phyloP scores from a whole-genome alignment of 2,113 vertebrate species.

The Ancistrus triradiatus region DNA sequence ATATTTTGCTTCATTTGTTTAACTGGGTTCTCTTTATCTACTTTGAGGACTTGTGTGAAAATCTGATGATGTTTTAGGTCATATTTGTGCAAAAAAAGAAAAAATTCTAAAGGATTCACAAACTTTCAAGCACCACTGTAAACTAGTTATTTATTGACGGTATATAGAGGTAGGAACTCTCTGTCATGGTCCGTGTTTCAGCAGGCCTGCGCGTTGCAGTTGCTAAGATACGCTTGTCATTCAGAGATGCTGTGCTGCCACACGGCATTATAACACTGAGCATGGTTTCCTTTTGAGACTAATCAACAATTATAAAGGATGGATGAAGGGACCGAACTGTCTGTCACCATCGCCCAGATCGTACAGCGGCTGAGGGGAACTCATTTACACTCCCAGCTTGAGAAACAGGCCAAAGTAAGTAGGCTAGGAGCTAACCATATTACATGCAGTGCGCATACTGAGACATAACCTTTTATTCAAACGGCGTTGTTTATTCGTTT shows the following conservation, averaged over 20 bases:
- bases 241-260: slow-evolving; percentile 22
- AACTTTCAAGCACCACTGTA: neutral
- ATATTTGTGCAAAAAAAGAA: too few relatives aligned
- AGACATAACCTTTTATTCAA: neutral
- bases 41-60: too few relatives aligned
- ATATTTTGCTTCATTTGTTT: too few relatives aligned
- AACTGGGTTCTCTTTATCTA: too few relatives aligned
- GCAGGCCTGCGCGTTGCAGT: slow-evolving; percentile 39
- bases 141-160: too few relatives aligned
- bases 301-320: slow-evolving; percentile 50
- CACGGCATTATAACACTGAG: neutral
- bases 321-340: slow-evolving; percentile 78
- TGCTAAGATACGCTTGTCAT: slow-evolving; percentile 60
- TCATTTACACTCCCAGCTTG: slow-evolving; percentile 85
- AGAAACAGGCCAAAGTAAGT: slow-evolving; percentile 91
- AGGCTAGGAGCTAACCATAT: neutral
- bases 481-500: neutral
- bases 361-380: slow-evolving; percentile 84
- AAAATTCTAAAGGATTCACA: neutral
- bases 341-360: slow-evolving; percentile 80
- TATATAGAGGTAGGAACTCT: slow-evolving; percentile 56
- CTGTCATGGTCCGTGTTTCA: slow-evolving; percentile 47
- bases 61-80: too few relatives aligned
- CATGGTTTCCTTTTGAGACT: too few relatives aligned
- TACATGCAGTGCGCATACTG: neutral